Evolutionary conservation across 2,113 vertebrate species (phyloP).

Genomic region (Ammodytes marinus): DNA sequence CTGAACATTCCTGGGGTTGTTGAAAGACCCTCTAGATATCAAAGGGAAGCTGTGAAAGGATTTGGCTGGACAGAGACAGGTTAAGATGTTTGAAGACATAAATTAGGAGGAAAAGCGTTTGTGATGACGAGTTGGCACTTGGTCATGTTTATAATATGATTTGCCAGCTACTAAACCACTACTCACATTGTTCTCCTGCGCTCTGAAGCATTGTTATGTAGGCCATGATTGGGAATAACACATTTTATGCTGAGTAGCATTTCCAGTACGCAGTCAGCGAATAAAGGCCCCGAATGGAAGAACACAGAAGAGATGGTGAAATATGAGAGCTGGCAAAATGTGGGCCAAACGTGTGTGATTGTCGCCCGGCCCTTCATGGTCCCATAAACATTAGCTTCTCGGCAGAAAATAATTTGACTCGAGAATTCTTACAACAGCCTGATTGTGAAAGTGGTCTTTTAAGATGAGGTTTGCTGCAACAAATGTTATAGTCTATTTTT

Average conservation of each 20-base stretch:
- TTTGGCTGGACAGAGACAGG: no score
- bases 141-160: not conserved
- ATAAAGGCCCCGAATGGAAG: slow-evolving; percentile 29
- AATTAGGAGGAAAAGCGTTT: not conserved
- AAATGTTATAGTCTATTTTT: not conserved
- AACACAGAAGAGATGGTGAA: slow-evolving; percentile 54
- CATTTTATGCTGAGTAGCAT: slow-evolving; percentile 23
- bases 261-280: slow-evolving; percentile 31
- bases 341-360: slow-evolving; percentile 78
- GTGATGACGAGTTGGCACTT: not conserved
- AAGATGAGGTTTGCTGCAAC: not conserved
- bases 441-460: slow-evolving; percentile 2
- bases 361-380: slow-evolving; percentile 62
- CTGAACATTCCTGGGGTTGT: not conserved
- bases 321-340: slow-evolving; percentile 78
- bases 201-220: not conserved
- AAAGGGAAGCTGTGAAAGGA: not conserved
- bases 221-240: not conserved
- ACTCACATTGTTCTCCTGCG: not conserved
- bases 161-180: no score
- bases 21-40: not conserved
- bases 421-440: slow-evolving; percentile 8
- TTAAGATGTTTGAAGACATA: not conserved
- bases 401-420: slow-evolving; percentile 38
- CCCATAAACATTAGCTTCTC: slow-evolving; percentile 66